Conservation (phyloP, 2,888 invertebrate genomes). For the Cheilosia impressa region DNA sequence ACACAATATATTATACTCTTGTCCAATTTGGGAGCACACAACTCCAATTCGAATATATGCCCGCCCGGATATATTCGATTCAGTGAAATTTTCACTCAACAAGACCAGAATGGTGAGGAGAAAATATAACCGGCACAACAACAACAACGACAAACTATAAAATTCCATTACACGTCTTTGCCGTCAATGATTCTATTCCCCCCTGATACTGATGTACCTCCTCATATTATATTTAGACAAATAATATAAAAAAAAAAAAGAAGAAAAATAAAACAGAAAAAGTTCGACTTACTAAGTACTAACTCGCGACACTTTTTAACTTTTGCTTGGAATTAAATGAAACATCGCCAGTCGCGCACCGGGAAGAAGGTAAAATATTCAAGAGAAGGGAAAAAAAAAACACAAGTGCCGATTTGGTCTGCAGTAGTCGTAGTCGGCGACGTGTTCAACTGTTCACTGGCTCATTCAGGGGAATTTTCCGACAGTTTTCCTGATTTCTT, state of each 20-base stretch:
- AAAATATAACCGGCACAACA: slow-evolving; percentile 68
- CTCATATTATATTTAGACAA: slow-evolving; percentile 66
- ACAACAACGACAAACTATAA: slow-evolving; percentile 43
- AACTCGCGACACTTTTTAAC: slow-evolving; percentile 51
- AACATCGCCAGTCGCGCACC: slow-evolving; percentile 38
- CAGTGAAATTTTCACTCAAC: slow-evolving; percentile 7
- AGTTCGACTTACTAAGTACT: slow-evolving; percentile 36
- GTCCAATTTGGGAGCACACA: slow-evolving; percentile 4
- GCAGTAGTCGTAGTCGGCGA: slow-evolving; percentile 51
- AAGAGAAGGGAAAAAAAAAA: slow-evolving; percentile 42
- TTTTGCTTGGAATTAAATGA: slow-evolving; percentile 14
- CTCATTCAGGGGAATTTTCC: slow-evolving; percentile 11
- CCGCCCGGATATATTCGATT: slow-evolving; percentile 33
- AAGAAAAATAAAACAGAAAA: slow-evolving; percentile 3
- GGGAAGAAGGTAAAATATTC: slow-evolving; percentile 49
- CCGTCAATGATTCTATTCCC: slow-evolving; percentile 22
- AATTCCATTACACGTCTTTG: slow-evolving; percentile 72
- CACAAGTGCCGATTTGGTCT: slow-evolving; percentile 55
- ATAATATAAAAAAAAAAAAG: slow-evolving; percentile 13
- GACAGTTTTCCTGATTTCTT: slow-evolving; percentile 25
- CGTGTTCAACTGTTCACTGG: slow-evolving; percentile 40
- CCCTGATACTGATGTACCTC: slow-evolving; percentile 14
- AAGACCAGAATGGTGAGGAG: not conserved
- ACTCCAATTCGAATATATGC: slow-evolving; percentile 30
- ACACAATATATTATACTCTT: not conserved